These are phyloP conservation scores for Macrobrachium nipponense DNA, from an alignment of 1,140 invertebrate species.

Conservation along the genomic window DNA sequence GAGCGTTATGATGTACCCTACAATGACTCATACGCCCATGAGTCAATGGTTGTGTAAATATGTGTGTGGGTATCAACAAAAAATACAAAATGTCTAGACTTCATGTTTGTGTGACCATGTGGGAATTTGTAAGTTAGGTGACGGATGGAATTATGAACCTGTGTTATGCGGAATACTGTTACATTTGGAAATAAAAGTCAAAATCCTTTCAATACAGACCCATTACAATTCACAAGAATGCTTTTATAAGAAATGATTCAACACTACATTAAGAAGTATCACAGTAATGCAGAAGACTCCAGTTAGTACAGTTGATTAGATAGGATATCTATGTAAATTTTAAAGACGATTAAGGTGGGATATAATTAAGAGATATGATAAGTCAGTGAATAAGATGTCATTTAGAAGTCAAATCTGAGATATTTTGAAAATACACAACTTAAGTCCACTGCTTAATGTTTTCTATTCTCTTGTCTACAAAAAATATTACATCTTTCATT, in stretches of 20 bases:
- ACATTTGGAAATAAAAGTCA: neutral
- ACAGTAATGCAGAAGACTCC: conserved; percentile 30
- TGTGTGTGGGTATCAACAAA: no score
- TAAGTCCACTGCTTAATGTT: conserved; percentile 26
- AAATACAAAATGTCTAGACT: no score
- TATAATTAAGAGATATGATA: no score
- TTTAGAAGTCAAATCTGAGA: neutral
- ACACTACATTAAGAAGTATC: conserved; percentile 43
- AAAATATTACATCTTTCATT: conserved; percentile 41
- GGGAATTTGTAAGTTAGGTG: no score
- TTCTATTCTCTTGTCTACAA: conserved; percentile 6
- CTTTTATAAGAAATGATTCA: conserved; percentile 32
- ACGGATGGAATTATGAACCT: no score
- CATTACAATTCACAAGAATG: conserved; percentile 51
- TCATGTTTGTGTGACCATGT: no score
- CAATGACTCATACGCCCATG: no score
- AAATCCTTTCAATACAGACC: conserved; percentile 47
- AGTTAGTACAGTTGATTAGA: conserved; percentile 11
- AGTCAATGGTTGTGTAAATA: no score
- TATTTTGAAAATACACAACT: neutral
- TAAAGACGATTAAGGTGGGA: neutral
- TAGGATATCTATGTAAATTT: neutral
- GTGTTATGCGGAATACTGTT: neutral
- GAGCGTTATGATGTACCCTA: no score
- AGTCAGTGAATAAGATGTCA: no score